A percentile compares a stretch with the other conserved stretches of the same genome.
Conservation (phyloP, 2,888 invertebrate genomes). For the Argynnis bischoffii region DNA sequence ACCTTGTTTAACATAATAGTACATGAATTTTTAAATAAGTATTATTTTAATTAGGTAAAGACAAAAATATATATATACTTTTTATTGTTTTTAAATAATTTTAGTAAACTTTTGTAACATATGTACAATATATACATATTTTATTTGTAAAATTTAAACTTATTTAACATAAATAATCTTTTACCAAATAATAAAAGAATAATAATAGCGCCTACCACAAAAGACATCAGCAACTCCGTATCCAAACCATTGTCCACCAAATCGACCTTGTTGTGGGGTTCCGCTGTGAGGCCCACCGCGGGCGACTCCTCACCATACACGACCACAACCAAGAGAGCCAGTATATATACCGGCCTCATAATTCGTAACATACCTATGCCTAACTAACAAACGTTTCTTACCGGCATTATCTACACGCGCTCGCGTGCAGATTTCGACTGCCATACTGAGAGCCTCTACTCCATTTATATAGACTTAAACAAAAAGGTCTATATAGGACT, state of each 20-base stretch:
- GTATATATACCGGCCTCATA: slow-evolving; percentile 52
- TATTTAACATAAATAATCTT: not conserved
- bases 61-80: too few species aligned
- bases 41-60: too few species aligned
- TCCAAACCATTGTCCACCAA: slow-evolving; percentile 49
- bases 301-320: slow-evolving; percentile 46
- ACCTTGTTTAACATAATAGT: slow-evolving; percentile 64
- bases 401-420: slow-evolving; percentile 58
- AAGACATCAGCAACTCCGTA: slow-evolving; percentile 62
- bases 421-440: slow-evolving; percentile 74
- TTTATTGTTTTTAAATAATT: too few species aligned
- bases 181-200: not conserved
- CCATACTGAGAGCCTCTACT: slow-evolving; percentile 62
- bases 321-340: slow-evolving; percentile 48
- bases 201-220: slow-evolving; percentile 61
- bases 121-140: not conserved
- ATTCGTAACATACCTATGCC: slow-evolving; percentile 32
- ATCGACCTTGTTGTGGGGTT: slow-evolving; percentile 46
- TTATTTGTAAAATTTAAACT: not conserved
- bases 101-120: too few species aligned
- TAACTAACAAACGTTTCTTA: slow-evolving; percentile 28
- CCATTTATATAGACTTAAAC: slow-evolving; percentile 64
- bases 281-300: slow-evolving; percentile 46
- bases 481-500: slow-evolving; percentile 49
- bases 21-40: too few species aligned